Evolutionary conservation across 2,888 invertebrate species (phyloP).

Genomic region (Dynastes maya): DNA sequence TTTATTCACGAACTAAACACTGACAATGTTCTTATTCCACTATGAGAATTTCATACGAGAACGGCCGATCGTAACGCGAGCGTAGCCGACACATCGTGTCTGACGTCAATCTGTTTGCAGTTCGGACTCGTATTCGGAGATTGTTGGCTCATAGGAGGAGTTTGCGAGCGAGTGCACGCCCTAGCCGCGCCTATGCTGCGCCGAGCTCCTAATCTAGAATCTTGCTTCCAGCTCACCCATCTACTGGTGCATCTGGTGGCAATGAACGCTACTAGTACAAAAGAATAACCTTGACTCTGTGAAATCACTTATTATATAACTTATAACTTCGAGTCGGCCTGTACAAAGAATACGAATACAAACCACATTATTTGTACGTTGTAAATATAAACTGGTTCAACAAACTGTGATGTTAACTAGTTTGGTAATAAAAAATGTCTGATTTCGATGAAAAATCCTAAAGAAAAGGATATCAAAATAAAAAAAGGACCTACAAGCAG

Average conservation of each 20-base stretch:
- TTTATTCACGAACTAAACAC: slow-evolving; percentile 63
- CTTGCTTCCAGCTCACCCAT: slow-evolving; percentile 58
- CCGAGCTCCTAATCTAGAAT: slow-evolving; percentile 51
- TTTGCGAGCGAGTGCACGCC: slow-evolving; percentile 57
- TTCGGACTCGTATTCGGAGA: slow-evolving; percentile 63
- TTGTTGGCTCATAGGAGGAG: slow-evolving; percentile 65
- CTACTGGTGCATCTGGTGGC: slow-evolving; percentile 63
- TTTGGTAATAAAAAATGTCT: neutral
- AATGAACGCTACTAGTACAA: slow-evolving; percentile 63
- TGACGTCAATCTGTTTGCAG: slow-evolving; percentile 62
- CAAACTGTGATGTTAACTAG: slow-evolving; percentile 43
- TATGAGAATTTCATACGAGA: slow-evolving; percentile 65
- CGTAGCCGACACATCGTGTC: slow-evolving; percentile 59
- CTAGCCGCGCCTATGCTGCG: slow-evolving; percentile 61
- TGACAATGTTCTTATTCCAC: slow-evolving; percentile 63
- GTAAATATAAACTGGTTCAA: slow-evolving; percentile 3
- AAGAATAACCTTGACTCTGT: slow-evolving; percentile 67
- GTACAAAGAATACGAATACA: slow-evolving; percentile 36
- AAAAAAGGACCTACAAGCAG: too few relatives aligned
- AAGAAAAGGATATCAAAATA: too few relatives aligned
- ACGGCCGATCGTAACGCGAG: slow-evolving; percentile 60
- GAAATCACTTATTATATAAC: slow-evolving; percentile 54
- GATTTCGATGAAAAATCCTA: neutral
- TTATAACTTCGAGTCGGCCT: slow-evolving; percentile 34
- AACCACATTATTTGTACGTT: slow-evolving; percentile 18